Percentiles rank a stretch among this genome's conserved stretches.
Conservation (phyloP, 2,113 vertebrate species). For the Grus americana region DNA sequence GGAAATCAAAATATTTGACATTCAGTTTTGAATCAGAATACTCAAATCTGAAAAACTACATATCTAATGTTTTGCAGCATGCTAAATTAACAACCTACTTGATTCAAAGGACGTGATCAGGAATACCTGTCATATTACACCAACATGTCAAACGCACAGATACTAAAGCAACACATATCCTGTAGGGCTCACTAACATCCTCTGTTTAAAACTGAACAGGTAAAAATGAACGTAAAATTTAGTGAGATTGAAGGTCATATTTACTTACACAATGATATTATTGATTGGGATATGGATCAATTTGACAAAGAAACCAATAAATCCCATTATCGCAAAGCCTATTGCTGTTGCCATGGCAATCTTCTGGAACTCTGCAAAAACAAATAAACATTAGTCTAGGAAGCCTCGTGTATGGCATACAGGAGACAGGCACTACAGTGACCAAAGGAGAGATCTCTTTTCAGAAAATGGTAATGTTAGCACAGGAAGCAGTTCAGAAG, state of each 20-base stretch:
- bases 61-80: neutral
- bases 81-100: neutral
- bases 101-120: neutral
- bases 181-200: neutral
- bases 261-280: conserved; percentile 99
- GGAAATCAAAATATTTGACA: rapidly evolving
- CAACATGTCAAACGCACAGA: neutral
- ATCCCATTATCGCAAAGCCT: conserved; percentile 98
- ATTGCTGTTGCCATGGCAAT: conserved; percentile 99
- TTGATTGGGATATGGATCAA: conserved; percentile 99
- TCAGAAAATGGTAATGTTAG: neutral
- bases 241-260: neutral
- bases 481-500: neutral
- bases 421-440: neutral
- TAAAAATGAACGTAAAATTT: neutral
- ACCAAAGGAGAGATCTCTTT: neutral
- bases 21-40: neutral
- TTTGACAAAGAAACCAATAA: conserved; percentile 99
- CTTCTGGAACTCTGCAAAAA: conserved; percentile 93
- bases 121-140: neutral
- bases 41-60: neutral
- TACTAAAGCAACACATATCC: neutral
- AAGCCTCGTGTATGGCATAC: neutral
- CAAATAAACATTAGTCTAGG: neutral
- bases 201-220: neutral